Percentiles rank a stretch among this genome's conserved stretches.
Conservation (phyloP, 2,113 vertebrate species). For the Oenanthe melanoleuca region DNA sequence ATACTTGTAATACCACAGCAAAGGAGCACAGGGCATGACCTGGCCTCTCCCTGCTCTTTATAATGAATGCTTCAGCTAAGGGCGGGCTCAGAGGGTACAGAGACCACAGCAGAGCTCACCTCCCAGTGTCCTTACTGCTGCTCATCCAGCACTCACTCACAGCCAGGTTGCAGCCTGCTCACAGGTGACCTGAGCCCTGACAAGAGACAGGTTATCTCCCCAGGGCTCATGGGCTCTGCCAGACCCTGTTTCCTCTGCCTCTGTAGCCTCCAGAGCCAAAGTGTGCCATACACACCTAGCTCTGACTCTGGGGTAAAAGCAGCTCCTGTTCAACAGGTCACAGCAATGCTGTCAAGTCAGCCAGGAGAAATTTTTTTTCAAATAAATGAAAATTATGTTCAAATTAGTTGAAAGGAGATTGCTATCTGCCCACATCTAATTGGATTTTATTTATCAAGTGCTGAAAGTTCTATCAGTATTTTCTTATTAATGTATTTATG, state of each 20-base stretch:
- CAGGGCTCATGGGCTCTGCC: neutral
- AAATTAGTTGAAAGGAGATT: neutral
- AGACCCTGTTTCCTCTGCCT: neutral
- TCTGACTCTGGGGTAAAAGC: neutral
- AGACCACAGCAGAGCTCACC: neutral
- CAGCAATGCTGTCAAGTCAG: neutral
- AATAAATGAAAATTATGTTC: neutral
- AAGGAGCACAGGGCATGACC: neutral
- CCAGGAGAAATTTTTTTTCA: neutral
- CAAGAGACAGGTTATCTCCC: neutral
- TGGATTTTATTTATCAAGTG: neutral
- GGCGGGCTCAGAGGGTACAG: neutral
- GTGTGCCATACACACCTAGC: no score
- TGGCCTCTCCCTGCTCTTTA: neutral
- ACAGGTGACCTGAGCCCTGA: neutral
- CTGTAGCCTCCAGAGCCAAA: neutral
- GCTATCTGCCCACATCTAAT: neutral
- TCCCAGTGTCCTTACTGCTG: neutral
- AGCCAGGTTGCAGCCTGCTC: neutral
- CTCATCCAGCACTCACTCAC: neutral
- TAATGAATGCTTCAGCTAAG: neutral
- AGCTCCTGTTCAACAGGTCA: neutral
- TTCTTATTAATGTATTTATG: neutral
- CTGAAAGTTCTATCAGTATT: neutral
- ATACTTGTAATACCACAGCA: neutral